Evolutionary conservation across 2,113 vertebrate species (phyloP), one percentile per base, ranked within the genome.

Genomic region (Phylloscopus whistleri): DNA sequence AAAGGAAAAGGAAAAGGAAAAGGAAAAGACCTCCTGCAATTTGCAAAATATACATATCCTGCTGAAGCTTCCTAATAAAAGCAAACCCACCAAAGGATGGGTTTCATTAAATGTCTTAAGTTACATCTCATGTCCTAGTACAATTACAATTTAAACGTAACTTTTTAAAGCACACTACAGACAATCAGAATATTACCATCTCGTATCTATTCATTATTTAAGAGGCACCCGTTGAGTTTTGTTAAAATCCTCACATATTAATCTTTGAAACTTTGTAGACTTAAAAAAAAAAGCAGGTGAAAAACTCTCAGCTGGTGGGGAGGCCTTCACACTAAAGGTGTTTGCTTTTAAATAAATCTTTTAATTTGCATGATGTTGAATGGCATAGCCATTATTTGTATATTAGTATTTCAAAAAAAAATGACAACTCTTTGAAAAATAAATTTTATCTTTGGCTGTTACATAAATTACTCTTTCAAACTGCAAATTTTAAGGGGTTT

Each of bases 141-240:
- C 85, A 94, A 94, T 89, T 96, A 87, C 30, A 70, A 95, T 96
- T 97, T 96, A 95, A 97, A 95, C 84, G 81, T 95, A 97, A 95
- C 94, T 88, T 93, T 97, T 97, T 96, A 96, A 97, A 97, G 84
- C 91, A 92, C 51, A 64, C 87, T 96, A 94, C 84, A 96, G 97
- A 97, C 90, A 98, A 84, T 80, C 75, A 96, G 83, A 94, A 96
- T 76, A 84, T 92, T 91, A 86, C 69, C 23, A 14, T 84, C 88
- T 87, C 2, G 2, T 68, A 88, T 90, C 68, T 94, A 86, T 95
- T 95, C 44, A 95, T 97, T 96, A 94, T 97, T 97, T 92, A 98
- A 97, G 91, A 94, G 66, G 81, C 94, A 97, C 63, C 92, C 94
- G 92, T 87, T 81, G 92, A 96, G 73, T 96, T 96, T 97, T 96